phyloP scores from a whole-genome alignment of 2,797 vertebrate species.

The Paratrypauchen microcephalus region DNA sequence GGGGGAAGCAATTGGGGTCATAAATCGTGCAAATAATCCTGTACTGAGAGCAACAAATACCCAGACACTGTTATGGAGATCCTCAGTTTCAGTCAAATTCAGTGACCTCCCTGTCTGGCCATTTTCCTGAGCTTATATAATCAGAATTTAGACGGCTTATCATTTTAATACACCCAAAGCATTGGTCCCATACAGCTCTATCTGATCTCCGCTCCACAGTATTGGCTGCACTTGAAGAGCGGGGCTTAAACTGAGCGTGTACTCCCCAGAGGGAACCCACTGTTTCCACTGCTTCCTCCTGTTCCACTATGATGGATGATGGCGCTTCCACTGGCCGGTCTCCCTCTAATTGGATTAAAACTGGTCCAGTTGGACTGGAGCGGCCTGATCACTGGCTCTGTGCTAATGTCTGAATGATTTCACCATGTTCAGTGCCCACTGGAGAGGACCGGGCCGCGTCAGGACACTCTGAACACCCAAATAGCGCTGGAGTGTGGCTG shows the following conservation, averaged over 20 bases:
- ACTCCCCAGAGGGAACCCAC: constrained; percentile 35
- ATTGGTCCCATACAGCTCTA: not conserved
- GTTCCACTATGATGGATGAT: constrained; percentile 63
- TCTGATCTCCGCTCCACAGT: constrained; percentile 7
- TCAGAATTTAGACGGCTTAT: not conserved
- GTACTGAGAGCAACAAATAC: no score
- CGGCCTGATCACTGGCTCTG: constrained; percentile 36
- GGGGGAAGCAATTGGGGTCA: no score
- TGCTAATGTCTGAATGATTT: constrained; percentile 64
- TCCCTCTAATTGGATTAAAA: constrained; percentile 73
- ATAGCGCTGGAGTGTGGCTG: constrained; percentile 42
- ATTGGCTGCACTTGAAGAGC: constrained; percentile 8
- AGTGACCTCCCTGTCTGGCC: no score
- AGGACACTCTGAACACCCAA: constrained; percentile 45
- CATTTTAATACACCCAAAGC: not conserved
- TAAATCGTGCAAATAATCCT: no score
- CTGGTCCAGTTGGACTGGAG: constrained; percentile 53
- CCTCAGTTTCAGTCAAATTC: no score
- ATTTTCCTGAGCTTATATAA: not conserved
- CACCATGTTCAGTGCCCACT: constrained; percentile 27
- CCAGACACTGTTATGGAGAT: no score
- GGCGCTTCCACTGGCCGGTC: constrained; percentile 49
- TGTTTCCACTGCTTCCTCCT: constrained; percentile 35
- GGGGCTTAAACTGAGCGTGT: constrained; percentile 22
- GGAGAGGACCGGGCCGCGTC: constrained; percentile 39